Base-by-base conservation (phyloP, 1,140 invertebrate species). In the Hyles euphorbiae region DNA sequence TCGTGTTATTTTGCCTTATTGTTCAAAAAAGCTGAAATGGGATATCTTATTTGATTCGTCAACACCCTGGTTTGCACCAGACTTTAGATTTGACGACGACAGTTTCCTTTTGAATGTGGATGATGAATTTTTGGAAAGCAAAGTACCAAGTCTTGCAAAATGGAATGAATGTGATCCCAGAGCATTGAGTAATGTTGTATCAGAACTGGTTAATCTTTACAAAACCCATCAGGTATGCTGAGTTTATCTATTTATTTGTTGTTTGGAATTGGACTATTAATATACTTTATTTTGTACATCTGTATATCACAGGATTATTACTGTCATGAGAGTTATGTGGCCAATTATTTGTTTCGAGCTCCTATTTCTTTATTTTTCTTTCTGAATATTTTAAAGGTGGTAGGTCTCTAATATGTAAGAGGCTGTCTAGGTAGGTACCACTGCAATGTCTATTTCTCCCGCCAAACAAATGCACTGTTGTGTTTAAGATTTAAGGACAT, bases 31-130 rank as follows among this genome's bases (percentile, higher is more conserved):
- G 63, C 56, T 88, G 33, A 88, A 86, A 66, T 88, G 86, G 86
- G 86, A 88, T 66, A 65, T 88, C 10, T 78, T 88, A 68, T 87
- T 88, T 76, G 83, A 88, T 63, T 10, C 67, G 10, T 72, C 82
- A 33, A 70, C 75, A 6, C 86, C 86, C 36, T 88, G 86, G 83
- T 88, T 88, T 67, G 82, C 83, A 12, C 86, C 86, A 3, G 86
- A 88, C 48, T 88, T 87, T 56, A 76, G 81, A 67, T 92, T 92
- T 72, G 90, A 91, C 57, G 90, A 92, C 75, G 90, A 91, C 5
- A 85, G 67, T 55, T 92, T 92, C 67, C 68, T 92, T n/a, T 76
- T 69, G 34, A 88, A 90, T 76, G 81, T 89, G 9, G 84, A 91
- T 63, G 73, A 87, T 45, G 75, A 90, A 40, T 79, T 78, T 53